These are phyloP conservation scores for Ptilonorhynchus violaceus DNA, from an alignment of 2,113 vertebrate species.

Conservation along the genomic window DNA sequence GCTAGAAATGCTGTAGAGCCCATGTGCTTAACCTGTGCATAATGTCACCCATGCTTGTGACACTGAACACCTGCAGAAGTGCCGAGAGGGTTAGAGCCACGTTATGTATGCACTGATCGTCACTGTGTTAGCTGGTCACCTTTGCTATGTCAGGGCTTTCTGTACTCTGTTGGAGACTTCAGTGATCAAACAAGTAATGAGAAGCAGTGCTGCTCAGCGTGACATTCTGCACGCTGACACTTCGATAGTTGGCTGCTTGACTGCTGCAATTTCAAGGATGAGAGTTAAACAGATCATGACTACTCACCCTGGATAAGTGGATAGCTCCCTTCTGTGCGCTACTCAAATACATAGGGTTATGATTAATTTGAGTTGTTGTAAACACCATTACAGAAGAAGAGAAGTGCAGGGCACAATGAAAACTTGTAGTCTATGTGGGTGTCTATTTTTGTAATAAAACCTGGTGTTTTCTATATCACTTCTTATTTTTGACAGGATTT, in stretches of 20 bases:
- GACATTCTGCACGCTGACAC: background rate
- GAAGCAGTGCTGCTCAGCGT: background rate
- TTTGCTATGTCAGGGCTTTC: background rate
- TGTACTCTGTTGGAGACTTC: background rate
- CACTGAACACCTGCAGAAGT: constrained; percentile 16
- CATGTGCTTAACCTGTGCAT: background rate
- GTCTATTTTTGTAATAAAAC: background rate
- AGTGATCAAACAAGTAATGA: background rate
- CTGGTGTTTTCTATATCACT: background rate
- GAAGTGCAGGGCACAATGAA: background rate
- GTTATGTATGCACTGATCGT: background rate
- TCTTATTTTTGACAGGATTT: background rate
- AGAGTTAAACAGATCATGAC: background rate
- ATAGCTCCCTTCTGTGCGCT: background rate
- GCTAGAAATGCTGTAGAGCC: background rate
- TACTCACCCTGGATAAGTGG: background rate
- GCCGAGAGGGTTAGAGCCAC: background rate
- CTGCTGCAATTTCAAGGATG: background rate
- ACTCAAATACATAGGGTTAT: background rate
- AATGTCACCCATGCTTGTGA: background rate
- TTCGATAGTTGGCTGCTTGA: background rate
- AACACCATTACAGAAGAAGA: background rate
- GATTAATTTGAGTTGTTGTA: constrained; percentile 15
- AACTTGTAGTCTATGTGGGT: background rate
- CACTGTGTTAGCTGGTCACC: background rate